These are phyloP conservation scores for Indicator indicator DNA, from an alignment of 2,113 vertebrate genomes.

Conservation along the genomic window DNA sequence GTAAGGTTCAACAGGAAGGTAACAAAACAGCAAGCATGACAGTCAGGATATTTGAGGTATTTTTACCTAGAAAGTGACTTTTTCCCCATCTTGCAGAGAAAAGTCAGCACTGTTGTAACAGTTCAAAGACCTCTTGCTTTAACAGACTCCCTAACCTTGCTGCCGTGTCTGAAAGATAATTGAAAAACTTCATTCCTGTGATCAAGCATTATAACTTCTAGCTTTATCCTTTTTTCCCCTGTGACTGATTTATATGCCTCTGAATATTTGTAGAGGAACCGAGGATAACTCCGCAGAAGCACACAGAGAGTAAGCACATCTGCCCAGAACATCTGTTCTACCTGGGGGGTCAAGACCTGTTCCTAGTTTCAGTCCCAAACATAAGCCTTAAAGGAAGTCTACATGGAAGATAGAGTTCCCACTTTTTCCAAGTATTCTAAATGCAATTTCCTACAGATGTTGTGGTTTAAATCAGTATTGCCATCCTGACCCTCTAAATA, in stretches of 20 bases:
- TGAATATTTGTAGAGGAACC: neutral
- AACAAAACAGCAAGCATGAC: neutral
- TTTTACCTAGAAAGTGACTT: neutral
- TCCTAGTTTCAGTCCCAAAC: neutral
- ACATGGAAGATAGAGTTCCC: neutral
- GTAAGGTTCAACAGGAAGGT: neutral
- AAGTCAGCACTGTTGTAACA: neutral
- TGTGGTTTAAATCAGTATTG: neutral
- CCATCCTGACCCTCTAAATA: neutral
- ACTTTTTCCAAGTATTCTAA: neutral
- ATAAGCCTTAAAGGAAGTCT: neutral
- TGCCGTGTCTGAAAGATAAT: neutral
- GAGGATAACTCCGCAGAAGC: neutral
- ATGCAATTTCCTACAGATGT: neutral
- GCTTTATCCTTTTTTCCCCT: neutral
- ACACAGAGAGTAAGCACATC: neutral
- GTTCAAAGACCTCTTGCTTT: neutral
- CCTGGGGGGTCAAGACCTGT: neutral
- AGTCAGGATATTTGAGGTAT: neutral
- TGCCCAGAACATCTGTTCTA: neutral
- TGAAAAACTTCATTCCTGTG: neutral
- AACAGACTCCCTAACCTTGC: neutral
- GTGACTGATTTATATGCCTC: neutral
- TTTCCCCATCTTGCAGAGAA: neutral
- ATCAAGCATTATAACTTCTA: neutral